Evolutionary conservation across 2,113 vertebrate genomes (phyloP).

Genomic region (Marcusenius ussheri): DNA sequence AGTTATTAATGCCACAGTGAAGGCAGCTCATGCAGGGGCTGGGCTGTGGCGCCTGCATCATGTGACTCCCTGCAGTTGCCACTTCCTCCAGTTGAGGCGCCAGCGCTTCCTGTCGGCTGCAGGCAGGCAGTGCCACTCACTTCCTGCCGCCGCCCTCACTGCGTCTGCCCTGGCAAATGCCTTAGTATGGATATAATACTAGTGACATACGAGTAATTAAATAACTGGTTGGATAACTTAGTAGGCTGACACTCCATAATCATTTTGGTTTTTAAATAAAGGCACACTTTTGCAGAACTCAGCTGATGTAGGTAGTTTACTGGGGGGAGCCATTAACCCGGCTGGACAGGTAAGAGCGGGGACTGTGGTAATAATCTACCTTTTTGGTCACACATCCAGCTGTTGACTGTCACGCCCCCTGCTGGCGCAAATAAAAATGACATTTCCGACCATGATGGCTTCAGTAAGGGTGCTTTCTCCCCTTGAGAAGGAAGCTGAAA

Average conservation of each 20-base stretch:
- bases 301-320: neutral
- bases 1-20: neutral
- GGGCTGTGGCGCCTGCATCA: too few relatives aligned
- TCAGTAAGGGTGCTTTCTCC: neutral
- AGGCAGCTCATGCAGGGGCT: neutral
- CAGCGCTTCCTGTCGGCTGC: neutral
- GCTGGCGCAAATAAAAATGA: neutral
- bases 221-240: neutral
- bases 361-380: neutral
- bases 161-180: neutral
- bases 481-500: neutral
- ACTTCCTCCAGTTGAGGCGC: neutral
- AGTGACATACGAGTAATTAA: neutral
- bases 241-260: neutral
- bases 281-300: neutral
- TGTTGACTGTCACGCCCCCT: neutral
- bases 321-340: neutral
- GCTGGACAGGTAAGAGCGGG: neutral
- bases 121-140: neutral
- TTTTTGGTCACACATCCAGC: neutral
- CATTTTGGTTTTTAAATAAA: neutral
- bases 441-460: neutral
- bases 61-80: too few relatives aligned
- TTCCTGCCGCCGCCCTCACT: neutral
- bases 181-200: neutral